phyloP scores from a whole-genome alignment of 2,797 vertebrate genomes.

The Micromesistius poutassou region DNA sequence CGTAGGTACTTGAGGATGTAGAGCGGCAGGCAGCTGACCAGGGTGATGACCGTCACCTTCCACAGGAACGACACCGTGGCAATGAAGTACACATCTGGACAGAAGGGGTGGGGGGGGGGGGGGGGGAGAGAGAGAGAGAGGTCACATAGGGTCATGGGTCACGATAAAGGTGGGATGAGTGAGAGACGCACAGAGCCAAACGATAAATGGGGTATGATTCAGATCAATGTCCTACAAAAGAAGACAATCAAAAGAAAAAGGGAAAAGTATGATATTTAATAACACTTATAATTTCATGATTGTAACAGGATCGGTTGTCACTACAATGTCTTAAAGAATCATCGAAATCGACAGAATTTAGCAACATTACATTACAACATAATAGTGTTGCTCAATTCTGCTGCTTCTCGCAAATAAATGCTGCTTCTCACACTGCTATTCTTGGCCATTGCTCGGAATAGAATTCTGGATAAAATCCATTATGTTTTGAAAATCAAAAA shows the following conservation, averaged over 20 bases:
- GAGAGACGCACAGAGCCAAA: neutral
- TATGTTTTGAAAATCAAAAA: neutral
- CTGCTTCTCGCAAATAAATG: too few relatives aligned
- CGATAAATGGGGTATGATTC: neutral
- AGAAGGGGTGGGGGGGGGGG: neutral
- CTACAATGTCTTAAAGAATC: neutral
- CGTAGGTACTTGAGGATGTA: conserved; percentile 98
- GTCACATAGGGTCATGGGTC: neutral
- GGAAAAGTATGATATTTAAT: neutral
- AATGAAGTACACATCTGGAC: conserved; percentile 94
- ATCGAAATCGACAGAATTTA: neutral
- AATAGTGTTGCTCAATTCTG: too few relatives aligned
- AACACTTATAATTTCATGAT: neutral
- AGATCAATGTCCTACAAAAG: neutral
- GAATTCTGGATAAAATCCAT: neutral
- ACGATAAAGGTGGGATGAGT: neutral
- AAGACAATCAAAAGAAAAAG: neutral
- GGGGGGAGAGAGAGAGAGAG: conserved; percentile 5
- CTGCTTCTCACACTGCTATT: neutral
- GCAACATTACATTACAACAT: neutral
- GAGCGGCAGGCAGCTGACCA: conserved; percentile 96
- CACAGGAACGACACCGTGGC: conserved; percentile 92
- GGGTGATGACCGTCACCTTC: conserved; percentile 96
- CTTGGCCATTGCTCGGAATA: neutral
- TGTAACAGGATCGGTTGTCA: neutral